These are phyloP conservation scores for Camponotus vicinus DNA, from an alignment of 1,140 invertebrate species.

Conservation along the genomic window DNA sequence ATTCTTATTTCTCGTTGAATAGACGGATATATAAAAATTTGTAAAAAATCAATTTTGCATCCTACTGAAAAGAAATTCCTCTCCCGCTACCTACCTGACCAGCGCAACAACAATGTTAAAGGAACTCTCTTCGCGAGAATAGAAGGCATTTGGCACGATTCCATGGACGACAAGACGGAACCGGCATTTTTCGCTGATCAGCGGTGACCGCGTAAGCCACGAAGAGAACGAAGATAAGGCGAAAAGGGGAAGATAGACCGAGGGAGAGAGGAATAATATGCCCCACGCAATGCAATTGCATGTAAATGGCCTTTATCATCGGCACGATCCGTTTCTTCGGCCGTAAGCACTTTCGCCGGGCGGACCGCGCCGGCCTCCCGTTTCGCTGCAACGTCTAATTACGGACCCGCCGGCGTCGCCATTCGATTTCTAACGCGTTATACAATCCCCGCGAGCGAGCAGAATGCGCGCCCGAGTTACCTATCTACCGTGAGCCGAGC, in stretches of 20 bases:
- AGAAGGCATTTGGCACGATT: constrained; percentile 53
- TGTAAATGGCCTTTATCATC: constrained; percentile 82
- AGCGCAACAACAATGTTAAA: constrained; percentile 22
- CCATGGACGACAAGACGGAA: constrained; percentile 26
- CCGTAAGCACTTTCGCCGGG: constrained; percentile 81
- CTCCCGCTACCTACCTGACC: constrained; percentile 23
- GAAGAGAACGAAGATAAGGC: constrained; percentile 15
- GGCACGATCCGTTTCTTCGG: constrained; percentile 81
- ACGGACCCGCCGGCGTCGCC: constrained; percentile 50
- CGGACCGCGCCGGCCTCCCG: constrained; percentile 50
- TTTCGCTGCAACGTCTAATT: constrained; percentile 75
- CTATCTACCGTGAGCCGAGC: neutral
- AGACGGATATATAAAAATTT: neutral
- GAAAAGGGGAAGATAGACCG: neutral
- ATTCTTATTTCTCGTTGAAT: neutral
- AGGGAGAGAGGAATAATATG: constrained; percentile 72
- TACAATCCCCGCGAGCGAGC: constrained; percentile 59
- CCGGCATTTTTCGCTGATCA: constrained; percentile 4
- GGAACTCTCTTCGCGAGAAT: neutral
- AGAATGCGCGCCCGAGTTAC: neutral
- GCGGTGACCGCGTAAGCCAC: neutral
- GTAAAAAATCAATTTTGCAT: neutral
- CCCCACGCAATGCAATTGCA: constrained; percentile 81
- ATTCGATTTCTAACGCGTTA: constrained; percentile 75
- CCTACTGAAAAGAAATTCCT: neutral